A percentile compares a stretch with the other conserved stretches of the same genome.
These are phyloP conservation scores for Mactra quadrangularis DNA, from an alignment of 1,140 invertebrate genomes.

Conservation along the genomic window DNA sequence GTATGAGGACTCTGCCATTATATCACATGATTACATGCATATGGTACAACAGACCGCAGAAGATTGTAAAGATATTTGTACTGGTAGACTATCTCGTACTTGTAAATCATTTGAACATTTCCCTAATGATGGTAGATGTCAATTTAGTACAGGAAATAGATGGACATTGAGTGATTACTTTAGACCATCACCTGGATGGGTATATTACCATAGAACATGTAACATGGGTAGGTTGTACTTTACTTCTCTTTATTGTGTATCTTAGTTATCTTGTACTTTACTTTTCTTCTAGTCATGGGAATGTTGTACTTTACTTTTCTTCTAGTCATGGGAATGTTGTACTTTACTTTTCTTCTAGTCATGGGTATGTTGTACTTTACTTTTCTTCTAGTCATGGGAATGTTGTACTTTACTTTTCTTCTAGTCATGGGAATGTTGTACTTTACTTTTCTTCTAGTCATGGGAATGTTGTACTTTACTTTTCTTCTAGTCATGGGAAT, in stretches of 20 bases:
- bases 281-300: too few species aligned
- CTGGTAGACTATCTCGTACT: neutral
- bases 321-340: too few species aligned
- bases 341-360: too few species aligned
- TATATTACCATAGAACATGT: slow-evolving; percentile 49
- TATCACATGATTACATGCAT: slow-evolving; percentile 36
- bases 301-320: too few species aligned
- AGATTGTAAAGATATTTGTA: slow-evolving; percentile 25
- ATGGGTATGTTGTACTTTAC: too few species aligned
- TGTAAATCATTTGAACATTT: slow-evolving; percentile 44
- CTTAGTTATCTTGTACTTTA: neutral
- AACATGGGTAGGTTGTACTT: slow-evolving; percentile 16
- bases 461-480: too few species aligned
- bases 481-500: too few species aligned
- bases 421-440: too few species aligned
- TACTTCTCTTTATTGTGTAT: neutral
- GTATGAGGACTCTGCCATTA: slow-evolving; percentile 12
- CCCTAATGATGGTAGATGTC: slow-evolving; percentile 26
- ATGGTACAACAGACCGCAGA: slow-evolving; percentile 11
- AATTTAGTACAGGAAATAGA: slow-evolving; percentile 43
- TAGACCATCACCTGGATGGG: slow-evolving; percentile 18
- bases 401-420: too few species aligned
- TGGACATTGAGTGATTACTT: slow-evolving; percentile 38
- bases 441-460: too few species aligned
- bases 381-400: too few species aligned